Evolutionary conservation across 2,113 vertebrate genomes (phyloP).

Genomic region (Cnemophilus loriae): DNA sequence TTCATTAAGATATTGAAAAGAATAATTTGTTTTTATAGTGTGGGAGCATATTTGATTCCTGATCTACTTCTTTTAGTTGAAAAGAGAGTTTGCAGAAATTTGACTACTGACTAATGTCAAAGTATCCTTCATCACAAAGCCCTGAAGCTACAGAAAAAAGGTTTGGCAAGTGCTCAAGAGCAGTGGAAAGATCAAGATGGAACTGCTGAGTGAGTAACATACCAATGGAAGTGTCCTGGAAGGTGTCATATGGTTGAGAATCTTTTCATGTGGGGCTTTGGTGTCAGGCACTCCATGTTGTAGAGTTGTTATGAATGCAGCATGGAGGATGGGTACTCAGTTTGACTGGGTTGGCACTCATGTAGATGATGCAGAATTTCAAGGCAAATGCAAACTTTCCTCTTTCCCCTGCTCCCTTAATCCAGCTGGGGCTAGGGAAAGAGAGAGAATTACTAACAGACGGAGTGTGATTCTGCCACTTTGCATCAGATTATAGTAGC

Average conservation of each 20-base stretch:
- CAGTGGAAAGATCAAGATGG: neutral
- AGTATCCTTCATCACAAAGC: neutral
- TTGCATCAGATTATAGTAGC: neutral
- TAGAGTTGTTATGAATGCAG: neutral
- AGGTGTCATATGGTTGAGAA: neutral
- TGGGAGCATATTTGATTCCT: neutral
- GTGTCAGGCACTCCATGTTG: neutral
- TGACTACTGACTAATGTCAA: neutral
- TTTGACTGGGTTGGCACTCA: neutral
- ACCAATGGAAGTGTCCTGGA: neutral
- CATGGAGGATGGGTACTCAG: fast-evolving
- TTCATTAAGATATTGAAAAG: neutral
- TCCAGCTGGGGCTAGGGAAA: fast-evolving
- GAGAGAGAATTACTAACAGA: neutral
- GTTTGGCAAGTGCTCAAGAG: neutral
- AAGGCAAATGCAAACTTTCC: neutral
- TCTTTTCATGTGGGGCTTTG: neutral
- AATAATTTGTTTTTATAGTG: neutral
- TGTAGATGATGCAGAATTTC: neutral
- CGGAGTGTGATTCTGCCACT: neutral
- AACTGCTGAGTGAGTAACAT: neutral
- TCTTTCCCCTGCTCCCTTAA: neutral
- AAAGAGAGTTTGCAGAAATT: neutral
- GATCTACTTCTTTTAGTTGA: neutral
- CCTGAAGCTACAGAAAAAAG: neutral